These are phyloP conservation scores for Leucopsar rothschildi DNA, from an alignment of 2,113 vertebrate species.

Conservation along the genomic window DNA sequence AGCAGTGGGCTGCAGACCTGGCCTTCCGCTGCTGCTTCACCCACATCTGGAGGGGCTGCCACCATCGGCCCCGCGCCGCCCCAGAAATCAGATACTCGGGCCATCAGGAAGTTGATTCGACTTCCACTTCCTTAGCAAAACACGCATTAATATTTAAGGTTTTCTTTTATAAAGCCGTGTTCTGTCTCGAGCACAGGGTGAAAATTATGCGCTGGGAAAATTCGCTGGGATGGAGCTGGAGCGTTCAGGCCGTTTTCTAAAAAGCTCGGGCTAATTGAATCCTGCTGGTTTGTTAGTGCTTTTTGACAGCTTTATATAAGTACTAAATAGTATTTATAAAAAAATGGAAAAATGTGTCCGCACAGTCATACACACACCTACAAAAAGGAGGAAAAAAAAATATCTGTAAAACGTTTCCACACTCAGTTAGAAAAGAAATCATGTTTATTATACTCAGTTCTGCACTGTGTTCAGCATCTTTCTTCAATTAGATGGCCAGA, in stretches of 20 bases:
- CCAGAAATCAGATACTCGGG: constrained; percentile 86
- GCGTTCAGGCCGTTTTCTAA: constrained; percentile 31
- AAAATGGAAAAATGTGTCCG: constrained; percentile 19
- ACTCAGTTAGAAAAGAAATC: constrained; percentile 49
- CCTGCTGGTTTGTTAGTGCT: constrained; percentile 59
- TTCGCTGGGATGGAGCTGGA: constrained; percentile 46
- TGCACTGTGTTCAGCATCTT: constrained; percentile 52
- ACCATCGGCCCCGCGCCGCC: constrained; percentile 72
- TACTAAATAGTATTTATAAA: constrained; percentile 55
- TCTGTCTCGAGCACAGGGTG: constrained; percentile 67
- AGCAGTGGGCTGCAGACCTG: constrained; percentile 79
- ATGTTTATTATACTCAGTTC: not conserved
- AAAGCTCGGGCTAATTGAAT: constrained; percentile 57
- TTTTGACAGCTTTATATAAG: constrained; percentile 59
- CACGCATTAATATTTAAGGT: constrained; percentile 82
- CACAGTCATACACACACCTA: constrained; percentile 2
- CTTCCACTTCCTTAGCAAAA: constrained; percentile 91
- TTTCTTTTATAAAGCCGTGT: constrained; percentile 75
- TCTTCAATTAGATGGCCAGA: constrained; percentile 61
- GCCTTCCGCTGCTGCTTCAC: constrained; percentile 78
- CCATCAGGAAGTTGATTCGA: constrained; percentile 87
- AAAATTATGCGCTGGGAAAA: constrained; percentile 73
- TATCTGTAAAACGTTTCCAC: constrained; percentile 50
- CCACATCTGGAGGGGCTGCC: constrained; percentile 80
- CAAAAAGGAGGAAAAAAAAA: constrained; percentile 5